These are phyloP conservation scores for Stenodera caucasica DNA, from an alignment of 2,888 invertebrate species.

Conservation along the genomic window DNA sequence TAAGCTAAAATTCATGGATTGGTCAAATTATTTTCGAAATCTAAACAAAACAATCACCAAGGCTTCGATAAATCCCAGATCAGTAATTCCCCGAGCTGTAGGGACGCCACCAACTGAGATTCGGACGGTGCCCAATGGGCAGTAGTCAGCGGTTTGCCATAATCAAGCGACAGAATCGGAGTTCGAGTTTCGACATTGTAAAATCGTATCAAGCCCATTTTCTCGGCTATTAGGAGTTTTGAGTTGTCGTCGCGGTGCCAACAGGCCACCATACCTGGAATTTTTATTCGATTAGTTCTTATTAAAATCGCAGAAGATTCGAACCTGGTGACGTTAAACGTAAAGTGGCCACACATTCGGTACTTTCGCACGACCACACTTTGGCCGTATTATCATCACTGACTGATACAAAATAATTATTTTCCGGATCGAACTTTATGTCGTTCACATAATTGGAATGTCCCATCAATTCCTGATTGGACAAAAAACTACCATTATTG, in stretches of 20 bases:
- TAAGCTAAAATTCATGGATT: conserved; percentile 60
- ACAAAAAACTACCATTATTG: too few relatives aligned
- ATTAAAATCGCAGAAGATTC: too few relatives aligned
- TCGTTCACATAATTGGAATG: conserved; percentile 72
- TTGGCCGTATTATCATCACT: conserved; percentile 76
- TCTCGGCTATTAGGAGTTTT: conserved; percentile 75
- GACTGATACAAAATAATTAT: conserved; percentile 70
- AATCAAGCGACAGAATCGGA: conserved; percentile 68
- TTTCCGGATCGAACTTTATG: conserved; percentile 69
- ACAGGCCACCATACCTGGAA: conserved; percentile 60
- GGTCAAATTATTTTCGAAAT: conserved; percentile 9
- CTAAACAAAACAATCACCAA: conserved; percentile 56
- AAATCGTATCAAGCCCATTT: conserved; percentile 71
- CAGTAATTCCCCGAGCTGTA: conserved; percentile 67
- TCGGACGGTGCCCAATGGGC: conserved; percentile 73
- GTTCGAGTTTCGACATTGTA: conserved; percentile 70
- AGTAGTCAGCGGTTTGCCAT: conserved; percentile 64
- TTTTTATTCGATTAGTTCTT: too few relatives aligned
- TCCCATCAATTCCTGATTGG: conserved; percentile 64
- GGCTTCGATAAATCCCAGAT: conserved; percentile 70
- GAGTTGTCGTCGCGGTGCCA: conserved; percentile 72
- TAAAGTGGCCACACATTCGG: conserved; percentile 62
- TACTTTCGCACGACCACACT: conserved; percentile 64
- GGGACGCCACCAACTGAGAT: conserved; percentile 63
- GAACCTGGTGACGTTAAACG: conserved; percentile 68